Percentiles rank a stretch among this genome's conserved stretches.
These are phyloP conservation scores for Rhodinocichla rosea DNA, from an alignment of 2,113 vertebrate genomes.

Conservation along the genomic window DNA sequence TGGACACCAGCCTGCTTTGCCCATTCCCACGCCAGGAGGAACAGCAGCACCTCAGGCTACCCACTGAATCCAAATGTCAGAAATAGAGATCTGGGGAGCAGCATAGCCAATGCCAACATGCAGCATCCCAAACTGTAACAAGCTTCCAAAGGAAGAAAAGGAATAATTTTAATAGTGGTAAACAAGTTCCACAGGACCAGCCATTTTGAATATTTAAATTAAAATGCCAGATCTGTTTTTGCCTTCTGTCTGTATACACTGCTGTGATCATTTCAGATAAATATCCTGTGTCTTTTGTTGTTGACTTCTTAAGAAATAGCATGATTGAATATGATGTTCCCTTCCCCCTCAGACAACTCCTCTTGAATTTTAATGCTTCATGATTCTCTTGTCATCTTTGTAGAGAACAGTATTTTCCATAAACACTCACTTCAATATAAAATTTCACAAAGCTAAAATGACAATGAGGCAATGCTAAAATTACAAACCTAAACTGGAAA, in stretches of 20 bases:
- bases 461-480: not conserved
- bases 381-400: not conserved
- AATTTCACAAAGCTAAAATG: not conserved
- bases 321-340: not conserved
- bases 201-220: slow-evolving; percentile 16
- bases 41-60: fast-evolving
- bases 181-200: not conserved
- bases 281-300: slow-evolving; percentile 1
- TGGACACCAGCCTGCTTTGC: not conserved
- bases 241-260: not conserved
- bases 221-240: slow-evolving; percentile 13
- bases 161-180: not conserved
- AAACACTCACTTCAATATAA: not conserved
- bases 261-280: not conserved
- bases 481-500: not conserved
- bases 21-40: not conserved
- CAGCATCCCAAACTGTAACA: not conserved
- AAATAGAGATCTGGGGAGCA: fast-evolving
- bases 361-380: slow-evolving; percentile 21
- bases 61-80: fast-evolving
- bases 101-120: fast-evolving
- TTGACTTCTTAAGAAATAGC: not conserved
- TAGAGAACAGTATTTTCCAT: not conserved
- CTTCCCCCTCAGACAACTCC: not conserved
- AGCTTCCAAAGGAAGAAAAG: not conserved